A percentile compares a stretch with the other conserved stretches of the same genome.
These are phyloP conservation scores for Gadus chalcogrammus DNA, from an alignment of 2,113 vertebrate species.

Conservation along the genomic window DNA sequence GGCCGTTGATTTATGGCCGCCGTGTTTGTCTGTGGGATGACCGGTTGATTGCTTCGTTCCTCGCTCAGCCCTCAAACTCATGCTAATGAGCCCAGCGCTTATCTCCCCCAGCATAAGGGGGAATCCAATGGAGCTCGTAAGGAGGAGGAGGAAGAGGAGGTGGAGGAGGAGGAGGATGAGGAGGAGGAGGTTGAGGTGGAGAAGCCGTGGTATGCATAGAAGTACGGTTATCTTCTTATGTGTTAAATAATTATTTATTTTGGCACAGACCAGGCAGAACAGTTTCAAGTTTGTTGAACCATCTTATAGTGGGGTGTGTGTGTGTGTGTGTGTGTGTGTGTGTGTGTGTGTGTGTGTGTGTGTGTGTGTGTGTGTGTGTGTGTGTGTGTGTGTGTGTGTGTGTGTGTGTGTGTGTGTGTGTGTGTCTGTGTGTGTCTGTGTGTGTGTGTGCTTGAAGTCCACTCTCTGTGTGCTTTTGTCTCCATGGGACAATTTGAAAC, in stretches of 20 bases:
- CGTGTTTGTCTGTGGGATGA: slow-evolving; percentile 61
- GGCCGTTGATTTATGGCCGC: slow-evolving; percentile 55
- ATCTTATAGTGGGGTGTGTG: not conserved
- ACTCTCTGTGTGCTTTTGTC: not conserved
- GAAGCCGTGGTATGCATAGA: not conserved
- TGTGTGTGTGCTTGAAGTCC: not conserved
- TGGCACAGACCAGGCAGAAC: too few species aligned
- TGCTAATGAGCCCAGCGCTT: slow-evolving; percentile 65
- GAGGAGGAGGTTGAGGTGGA: slow-evolving; percentile 21
- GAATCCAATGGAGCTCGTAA: slow-evolving; percentile 50
- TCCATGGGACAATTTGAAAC: not conserved
- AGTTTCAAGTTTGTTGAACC: not conserved
- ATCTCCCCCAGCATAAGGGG: slow-evolving; percentile 54
- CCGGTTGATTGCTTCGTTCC: slow-evolving; percentile 62
- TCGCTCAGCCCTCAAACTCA: slow-evolving; percentile 54
- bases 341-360: not conserved
- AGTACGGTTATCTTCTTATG: slow-evolving; percentile 22
- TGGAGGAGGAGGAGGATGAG: not conserved
- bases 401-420: slow-evolving; percentile 12
- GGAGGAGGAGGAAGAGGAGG: slow-evolving; percentile 17
- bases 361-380: not conserved
- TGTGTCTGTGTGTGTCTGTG: not conserved
- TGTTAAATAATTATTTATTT: not conserved
- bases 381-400: not conserved
- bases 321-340: not conserved